Conservation (phyloP, 2,888 invertebrate species). For the Ophioninae sp. region DNA sequence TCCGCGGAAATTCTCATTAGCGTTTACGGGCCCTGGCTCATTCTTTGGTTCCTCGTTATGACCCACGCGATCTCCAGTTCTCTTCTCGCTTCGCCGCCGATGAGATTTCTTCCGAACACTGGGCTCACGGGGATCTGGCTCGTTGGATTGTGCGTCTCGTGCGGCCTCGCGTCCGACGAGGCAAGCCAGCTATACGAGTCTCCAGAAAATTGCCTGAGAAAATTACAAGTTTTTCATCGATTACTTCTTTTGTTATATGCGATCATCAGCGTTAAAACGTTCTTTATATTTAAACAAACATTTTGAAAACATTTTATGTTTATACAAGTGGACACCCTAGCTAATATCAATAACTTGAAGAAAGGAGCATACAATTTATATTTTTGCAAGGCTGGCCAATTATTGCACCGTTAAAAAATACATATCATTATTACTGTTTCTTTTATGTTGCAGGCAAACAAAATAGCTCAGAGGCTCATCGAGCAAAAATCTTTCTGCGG, state of each 20-base stretch:
- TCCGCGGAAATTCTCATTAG: constrained; percentile 16
- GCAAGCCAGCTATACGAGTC: constrained; percentile 4
- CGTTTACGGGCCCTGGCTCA: constrained; percentile 36
- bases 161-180: constrained; percentile 32
- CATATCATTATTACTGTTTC: not conserved
- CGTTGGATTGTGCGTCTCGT: constrained; percentile 22
- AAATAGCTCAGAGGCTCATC: constrained; percentile 9
- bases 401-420: not conserved
- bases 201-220: not conserved
- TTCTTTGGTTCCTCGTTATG: constrained; percentile 31
- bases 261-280: not conserved
- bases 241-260: too few relatives aligned
- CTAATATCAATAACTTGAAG: too few relatives aligned
- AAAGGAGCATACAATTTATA: too few relatives aligned
- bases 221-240: too few relatives aligned
- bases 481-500: constrained; percentile 6
- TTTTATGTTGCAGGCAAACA: constrained; percentile 30
- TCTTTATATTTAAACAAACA: not conserved
- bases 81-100: not conserved
- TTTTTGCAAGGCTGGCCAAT: too few relatives aligned
- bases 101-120: not conserved
- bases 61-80: not conserved
- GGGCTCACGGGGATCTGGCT: constrained; percentile 15
- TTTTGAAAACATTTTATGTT: too few relatives aligned
- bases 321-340: too few relatives aligned